Evolutionary conservation across 2,797 vertebrate genomes (phyloP).

Genomic region (Leptatherina wallacei): DNA sequence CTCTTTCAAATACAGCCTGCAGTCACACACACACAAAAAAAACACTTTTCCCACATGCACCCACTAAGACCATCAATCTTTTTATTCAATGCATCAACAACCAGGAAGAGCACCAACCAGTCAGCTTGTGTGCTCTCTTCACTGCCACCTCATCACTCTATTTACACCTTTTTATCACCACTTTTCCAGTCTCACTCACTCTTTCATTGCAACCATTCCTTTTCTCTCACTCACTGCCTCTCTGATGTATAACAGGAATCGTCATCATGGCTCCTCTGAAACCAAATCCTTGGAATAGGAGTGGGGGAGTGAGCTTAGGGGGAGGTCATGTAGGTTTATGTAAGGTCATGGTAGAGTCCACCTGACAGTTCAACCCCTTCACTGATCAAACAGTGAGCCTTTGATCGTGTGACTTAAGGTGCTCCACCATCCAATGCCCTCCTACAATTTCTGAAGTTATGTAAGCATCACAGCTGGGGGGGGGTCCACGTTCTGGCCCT

Average conservation of each 20-base stretch:
- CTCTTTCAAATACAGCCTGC: constrained; percentile 54
- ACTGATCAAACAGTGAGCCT: constrained; percentile 53
- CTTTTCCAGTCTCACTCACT: constrained; percentile 29
- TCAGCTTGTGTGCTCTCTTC: constrained; percentile 12
- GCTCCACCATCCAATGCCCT: constrained; percentile 23
- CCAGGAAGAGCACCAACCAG: constrained; percentile 17
- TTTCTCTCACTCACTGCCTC: constrained; percentile 51
- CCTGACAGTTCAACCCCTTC: constrained; percentile 27
- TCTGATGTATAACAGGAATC: constrained; percentile 64
- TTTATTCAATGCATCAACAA: constrained; percentile 20
- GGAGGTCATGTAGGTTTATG: constrained; percentile 62
- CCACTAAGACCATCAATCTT: constrained; percentile 28
- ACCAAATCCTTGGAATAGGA: constrained; percentile 68
- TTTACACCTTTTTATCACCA: constrained; percentile 38
- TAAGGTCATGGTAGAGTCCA: constrained; percentile 50
- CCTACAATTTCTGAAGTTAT: constrained; percentile 42
- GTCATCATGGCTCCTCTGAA: constrained; percentile 64
- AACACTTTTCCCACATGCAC: constrained; percentile 18
- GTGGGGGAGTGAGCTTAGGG: constrained; percentile 19
- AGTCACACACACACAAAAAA: constrained; percentile 21
- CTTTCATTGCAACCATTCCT: constrained; percentile 47
- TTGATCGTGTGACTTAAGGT: constrained; percentile 50
- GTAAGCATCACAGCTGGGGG: constrained; percentile 35
- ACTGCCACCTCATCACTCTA: constrained; percentile 47
- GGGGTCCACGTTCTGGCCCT: constrained; percentile 6